A percentile compares a stretch with the other conserved stretches of the same genome.
These are phyloP conservation scores for Erythrolamprus reginae DNA, from an alignment of 2,113 vertebrate species.

Conservation along the genomic window DNA sequence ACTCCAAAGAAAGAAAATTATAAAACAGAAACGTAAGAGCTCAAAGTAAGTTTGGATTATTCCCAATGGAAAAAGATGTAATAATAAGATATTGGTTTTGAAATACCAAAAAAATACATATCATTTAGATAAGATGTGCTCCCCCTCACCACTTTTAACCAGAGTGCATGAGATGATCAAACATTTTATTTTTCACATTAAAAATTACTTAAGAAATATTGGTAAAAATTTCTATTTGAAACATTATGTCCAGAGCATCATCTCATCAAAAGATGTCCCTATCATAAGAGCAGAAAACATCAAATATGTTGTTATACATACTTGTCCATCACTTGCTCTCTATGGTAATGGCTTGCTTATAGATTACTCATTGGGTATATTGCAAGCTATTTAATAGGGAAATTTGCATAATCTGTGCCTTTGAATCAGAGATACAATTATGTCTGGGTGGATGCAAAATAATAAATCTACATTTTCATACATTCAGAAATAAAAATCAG, in stretches of 20 bases:
- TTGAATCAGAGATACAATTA: background rate
- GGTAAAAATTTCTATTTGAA: background rate
- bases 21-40: constrained; percentile 45
- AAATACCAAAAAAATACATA: constrained; percentile 4
- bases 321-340: background rate
- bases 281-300: background rate
- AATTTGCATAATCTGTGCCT: background rate
- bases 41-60: constrained; percentile 23
- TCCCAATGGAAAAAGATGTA: constrained; percentile 37
- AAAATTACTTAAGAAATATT: constrained; percentile 4
- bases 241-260: background rate
- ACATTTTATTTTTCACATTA: constrained; percentile 31
- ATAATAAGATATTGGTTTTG: constrained; percentile 34
- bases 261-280: background rate
- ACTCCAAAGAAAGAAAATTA: background rate
- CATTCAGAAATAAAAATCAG: background rate
- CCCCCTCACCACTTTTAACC: background rate
- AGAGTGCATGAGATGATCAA: background rate
- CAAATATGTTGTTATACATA: background rate
- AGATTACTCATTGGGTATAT: background rate
- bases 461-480: background rate
- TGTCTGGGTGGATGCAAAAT: background rate
- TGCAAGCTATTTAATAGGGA: background rate
- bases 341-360: background rate
- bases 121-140: constrained; percentile 7